Evolutionary conservation across 2,888 invertebrate genomes (phyloP).

Genomic region (Pammene aurita): DNA sequence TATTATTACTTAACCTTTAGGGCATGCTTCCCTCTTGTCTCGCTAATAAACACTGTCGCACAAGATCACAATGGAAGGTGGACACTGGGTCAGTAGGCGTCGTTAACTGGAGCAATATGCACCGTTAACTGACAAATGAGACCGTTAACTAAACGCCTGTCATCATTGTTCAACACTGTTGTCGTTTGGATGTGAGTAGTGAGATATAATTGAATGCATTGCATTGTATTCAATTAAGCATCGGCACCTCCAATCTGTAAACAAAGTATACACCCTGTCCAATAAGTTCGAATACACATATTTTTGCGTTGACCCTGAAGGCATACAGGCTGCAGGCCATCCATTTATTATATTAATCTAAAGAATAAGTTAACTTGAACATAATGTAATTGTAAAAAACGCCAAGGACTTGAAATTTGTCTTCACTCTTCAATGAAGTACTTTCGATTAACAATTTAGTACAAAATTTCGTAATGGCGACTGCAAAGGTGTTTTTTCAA

Average conservation of each 20-base stretch:
- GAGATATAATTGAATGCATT: conserved; percentile 24
- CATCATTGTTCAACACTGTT: conserved; percentile 37
- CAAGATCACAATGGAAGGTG: conserved; percentile 21
- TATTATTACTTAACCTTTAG: not conserved
- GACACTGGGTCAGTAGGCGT: conserved; percentile 41
- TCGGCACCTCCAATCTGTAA: not conserved
- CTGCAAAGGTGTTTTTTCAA: no score
- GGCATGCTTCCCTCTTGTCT: conserved; percentile 4
- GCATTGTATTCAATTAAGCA: conserved; percentile 18
- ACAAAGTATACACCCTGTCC: not conserved
- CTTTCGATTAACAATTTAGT: no score
- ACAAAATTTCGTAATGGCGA: no score
- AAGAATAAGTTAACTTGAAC: no score
- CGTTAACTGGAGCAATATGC: conserved; percentile 36
- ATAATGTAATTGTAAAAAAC: no score
- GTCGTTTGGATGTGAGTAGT: conserved; percentile 34
- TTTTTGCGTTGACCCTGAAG: no score
- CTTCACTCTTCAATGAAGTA: no score
- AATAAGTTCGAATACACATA: no score
- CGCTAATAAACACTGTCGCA: conserved; percentile 27
- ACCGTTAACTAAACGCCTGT: conserved; percentile 39
- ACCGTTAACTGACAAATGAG: conserved; percentile 37
- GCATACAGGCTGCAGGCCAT: no score
- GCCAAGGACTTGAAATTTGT: no score
- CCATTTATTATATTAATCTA: no score